Percentiles rank a stretch among this genome's conserved stretches.
Conservation (phyloP, 2,888 invertebrate genomes). For the Mythimna albipuncta region DNA sequence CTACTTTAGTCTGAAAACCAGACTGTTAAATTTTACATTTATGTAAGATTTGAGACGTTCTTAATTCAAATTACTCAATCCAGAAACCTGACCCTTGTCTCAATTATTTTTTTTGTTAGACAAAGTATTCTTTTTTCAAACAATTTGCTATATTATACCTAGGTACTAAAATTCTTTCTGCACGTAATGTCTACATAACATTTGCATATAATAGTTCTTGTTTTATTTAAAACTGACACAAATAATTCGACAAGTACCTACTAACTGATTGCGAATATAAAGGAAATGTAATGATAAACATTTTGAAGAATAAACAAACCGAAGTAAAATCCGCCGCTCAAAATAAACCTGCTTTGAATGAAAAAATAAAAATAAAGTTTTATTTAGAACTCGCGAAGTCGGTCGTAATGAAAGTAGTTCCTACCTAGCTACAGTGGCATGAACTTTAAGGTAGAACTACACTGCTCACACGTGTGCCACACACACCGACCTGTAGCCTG, state of each 20-base stretch:
- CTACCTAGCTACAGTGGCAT: neutral
- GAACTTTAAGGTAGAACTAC: neutral
- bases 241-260: constrained; percentile 28
- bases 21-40: too few relatives aligned
- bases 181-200: neutral
- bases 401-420: constrained; percentile 1
- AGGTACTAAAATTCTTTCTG: neutral
- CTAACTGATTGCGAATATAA: constrained; percentile 41
- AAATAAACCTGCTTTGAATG: constrained; percentile 38
- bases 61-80: too few relatives aligned
- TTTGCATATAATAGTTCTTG: constrained; percentile 45
- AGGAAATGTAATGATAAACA: constrained; percentile 51
- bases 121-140: neutral
- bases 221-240: constrained; percentile 33
- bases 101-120: neutral
- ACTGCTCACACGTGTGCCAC: too few relatives aligned
- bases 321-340: constrained; percentile 23
- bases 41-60: too few relatives aligned
- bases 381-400: constrained; percentile 28
- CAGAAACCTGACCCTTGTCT: too few relatives aligned
- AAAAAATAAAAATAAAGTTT: constrained; percentile 35
- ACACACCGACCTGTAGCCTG: too few relatives aligned
- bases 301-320: constrained; percentile 40
- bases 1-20: too few relatives aligned
- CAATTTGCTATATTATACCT: neutral